These are phyloP conservation scores for Graptemys geographica DNA, from an alignment of 2,797 vertebrate species.

Conservation along the genomic window DNA sequence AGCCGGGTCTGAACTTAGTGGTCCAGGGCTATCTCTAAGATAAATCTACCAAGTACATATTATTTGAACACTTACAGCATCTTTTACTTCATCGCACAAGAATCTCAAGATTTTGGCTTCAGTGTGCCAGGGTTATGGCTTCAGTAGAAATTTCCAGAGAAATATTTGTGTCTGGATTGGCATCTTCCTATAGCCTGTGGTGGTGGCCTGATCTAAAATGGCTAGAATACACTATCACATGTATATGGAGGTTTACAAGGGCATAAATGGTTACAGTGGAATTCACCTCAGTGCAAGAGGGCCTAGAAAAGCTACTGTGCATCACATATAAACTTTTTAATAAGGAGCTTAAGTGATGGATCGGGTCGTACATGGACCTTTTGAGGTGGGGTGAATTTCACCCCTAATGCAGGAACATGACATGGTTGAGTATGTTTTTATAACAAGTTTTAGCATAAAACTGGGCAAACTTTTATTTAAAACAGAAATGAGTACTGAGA, in stretches of 20 bases:
- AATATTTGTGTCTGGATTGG: neutral
- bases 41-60: neutral
- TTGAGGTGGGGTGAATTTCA: neutral
- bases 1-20: neutral
- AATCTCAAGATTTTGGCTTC: fast-evolving
- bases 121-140: fast-evolving
- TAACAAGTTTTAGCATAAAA: neutral
- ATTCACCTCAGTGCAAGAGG: neutral
- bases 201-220: fast-evolving
- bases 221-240: neutral
- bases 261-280: neutral
- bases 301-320: neutral
- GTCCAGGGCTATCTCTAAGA: fast-evolving
- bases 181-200: neutral
- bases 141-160: neutral
- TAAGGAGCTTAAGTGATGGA: neutral
- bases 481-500: neutral
- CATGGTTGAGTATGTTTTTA: neutral
- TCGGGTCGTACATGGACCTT: neutral
- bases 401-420: neutral
- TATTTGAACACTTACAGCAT: neutral
- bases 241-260: neutral
- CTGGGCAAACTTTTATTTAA: neutral
- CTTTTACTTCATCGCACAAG: fast-evolving
- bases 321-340: neutral